A percentile compares a stretch with the other conserved stretches of the same genome.
phyloP scores from a whole-genome alignment of 30 jellyfish, hydroid and myxozoan genomes.

The Rhopilema esculentum region DNA sequence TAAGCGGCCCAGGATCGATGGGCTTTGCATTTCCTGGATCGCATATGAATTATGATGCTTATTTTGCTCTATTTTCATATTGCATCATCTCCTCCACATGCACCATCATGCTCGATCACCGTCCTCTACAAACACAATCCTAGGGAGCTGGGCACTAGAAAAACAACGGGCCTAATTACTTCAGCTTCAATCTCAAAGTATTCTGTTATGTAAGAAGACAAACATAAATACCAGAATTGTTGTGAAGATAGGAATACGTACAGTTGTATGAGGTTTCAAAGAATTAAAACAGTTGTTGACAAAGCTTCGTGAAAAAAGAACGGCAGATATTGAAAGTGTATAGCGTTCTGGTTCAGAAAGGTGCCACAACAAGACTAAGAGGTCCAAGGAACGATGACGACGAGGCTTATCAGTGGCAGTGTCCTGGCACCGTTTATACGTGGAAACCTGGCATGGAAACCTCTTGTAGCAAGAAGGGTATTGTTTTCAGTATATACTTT shows the following conservation, averaged over 20 bases:
- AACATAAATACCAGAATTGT: background rate
- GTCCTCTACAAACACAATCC: too few relatives aligned
- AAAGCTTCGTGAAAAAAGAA: background rate
- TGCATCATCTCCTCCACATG: too few relatives aligned
- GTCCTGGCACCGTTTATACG: background rate
- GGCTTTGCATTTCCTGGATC: too few relatives aligned
- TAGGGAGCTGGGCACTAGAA: conserved; percentile 39
- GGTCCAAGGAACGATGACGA: background rate
- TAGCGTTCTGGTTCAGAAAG: background rate
- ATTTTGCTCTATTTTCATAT: too few relatives aligned
- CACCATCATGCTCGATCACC: background rate
- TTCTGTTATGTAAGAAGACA: conserved; percentile 11
- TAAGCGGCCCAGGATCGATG: too few relatives aligned
- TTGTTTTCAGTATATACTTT: background rate
- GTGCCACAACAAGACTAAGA: too few relatives aligned
- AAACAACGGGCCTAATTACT: conserved; percentile 23
- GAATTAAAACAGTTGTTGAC: background rate
- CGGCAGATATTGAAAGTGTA: background rate
- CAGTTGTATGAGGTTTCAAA: background rate
- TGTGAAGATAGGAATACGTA: background rate
- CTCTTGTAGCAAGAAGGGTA: background rate
- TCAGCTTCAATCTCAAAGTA: background rate
- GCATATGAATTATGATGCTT: too few relatives aligned
- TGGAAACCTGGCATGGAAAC: background rate
- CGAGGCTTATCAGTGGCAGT: background rate